Evolutionary conservation across 2,113 vertebrate species (phyloP), one percentile per base, ranked within the genome.

Genomic region (Excalfactoria chinensis): DNA sequence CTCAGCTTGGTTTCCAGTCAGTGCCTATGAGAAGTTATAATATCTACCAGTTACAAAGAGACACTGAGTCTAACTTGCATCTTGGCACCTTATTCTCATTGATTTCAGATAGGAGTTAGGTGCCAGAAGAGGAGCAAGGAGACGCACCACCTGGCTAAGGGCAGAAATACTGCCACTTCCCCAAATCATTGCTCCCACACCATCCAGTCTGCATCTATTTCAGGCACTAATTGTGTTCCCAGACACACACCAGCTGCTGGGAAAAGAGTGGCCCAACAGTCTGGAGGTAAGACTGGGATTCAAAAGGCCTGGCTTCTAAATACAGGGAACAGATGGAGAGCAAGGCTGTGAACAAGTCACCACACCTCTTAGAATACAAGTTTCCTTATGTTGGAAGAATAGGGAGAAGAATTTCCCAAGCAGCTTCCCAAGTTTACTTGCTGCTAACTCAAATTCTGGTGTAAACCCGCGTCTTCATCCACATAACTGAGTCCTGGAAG

Each of bases 51-150:
- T 21, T 68, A 75, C 64, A 91, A 2, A 90, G 92, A 95, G 95
- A 95, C 95, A 60, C 72, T 0, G 79, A 93, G 95, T 94, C 95
- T 95, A 71, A 40, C 88, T 72, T 8, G 22, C 14, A 4, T 79
- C 82, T 92, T 94, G 95, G 95, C 95, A 94, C 90, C 90, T 95
- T 5, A 0, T 41, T 67, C 51, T 3, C 90, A 95, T 96, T 89
- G 95, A 95, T 96, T 89, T 83, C 92, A 77, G 85, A 73, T 80
- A 9, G 1, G 41, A 49, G 60, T 1, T 28, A 49, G 93, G 88
- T 91, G 95, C 95, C 95, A 95, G 90, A 9, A 72, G 19, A 9
- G 60, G 71, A 95, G 82, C n/a, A 43, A 82, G 53, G 59, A 91
- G 75, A 43, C 2, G 13, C 19, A 20, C 16, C 26, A 3, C 49